These are phyloP conservation scores for Lichenostomus cassidix DNA, from an alignment of 2,113 vertebrate species.

Conservation along the genomic window DNA sequence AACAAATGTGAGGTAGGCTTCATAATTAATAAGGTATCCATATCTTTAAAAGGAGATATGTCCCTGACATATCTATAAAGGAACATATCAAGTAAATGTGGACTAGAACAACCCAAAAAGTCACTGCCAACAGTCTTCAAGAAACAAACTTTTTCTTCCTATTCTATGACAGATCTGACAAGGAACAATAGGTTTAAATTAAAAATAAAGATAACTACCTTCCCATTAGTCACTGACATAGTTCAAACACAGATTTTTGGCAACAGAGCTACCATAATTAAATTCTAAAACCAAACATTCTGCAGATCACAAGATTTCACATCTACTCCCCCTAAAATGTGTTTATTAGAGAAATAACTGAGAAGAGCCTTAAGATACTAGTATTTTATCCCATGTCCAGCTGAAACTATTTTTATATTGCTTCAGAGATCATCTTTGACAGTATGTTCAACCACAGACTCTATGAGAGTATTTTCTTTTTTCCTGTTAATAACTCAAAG, in stretches of 20 bases:
- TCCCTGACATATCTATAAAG: background rate
- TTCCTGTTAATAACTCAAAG: background rate
- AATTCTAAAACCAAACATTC: constrained; percentile 44
- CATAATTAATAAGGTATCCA: background rate
- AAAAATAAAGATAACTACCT: constrained; percentile 57
- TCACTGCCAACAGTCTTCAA: background rate
- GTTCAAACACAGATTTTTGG: constrained; percentile 63
- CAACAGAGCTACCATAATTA: constrained; percentile 50
- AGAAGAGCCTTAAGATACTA: constrained; percentile 36
- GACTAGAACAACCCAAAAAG: constrained; percentile 22
- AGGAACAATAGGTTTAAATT: constrained; percentile 28
- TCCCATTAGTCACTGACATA: constrained; percentile 40
- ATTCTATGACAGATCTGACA: background rate
- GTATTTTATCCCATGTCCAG: constrained; percentile 9
- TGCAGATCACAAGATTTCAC: constrained; percentile 61
- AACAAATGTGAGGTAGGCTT: background rate
- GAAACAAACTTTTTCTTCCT: background rate
- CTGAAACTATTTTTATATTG: constrained; percentile 19
- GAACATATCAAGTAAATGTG: background rate
- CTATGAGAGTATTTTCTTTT: background rate
- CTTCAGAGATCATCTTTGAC: constrained; percentile 16
- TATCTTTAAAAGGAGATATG: background rate
- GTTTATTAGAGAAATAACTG: constrained; percentile 44
- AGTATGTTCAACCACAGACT: background rate
- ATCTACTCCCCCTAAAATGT: constrained; percentile 42